phyloP scores from a whole-genome alignment of 2,113 vertebrate species.

The Dissostichus mawsoni region DNA sequence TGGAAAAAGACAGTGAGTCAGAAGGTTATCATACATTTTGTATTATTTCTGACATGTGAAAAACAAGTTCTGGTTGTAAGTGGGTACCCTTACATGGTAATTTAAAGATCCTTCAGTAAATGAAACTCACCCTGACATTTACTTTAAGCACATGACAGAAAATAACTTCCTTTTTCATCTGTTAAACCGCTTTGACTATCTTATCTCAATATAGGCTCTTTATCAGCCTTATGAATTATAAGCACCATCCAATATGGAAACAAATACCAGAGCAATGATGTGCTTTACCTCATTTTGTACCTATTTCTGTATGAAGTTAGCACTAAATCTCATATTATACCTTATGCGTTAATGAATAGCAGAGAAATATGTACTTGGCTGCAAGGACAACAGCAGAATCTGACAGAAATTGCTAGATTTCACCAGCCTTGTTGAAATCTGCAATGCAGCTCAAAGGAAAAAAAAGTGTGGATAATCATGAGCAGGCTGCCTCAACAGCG shows the following conservation, averaged over 20 bases:
- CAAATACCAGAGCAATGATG: constrained; percentile 5
- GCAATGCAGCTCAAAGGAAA: constrained; percentile 28
- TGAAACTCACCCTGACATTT: constrained; percentile 31
- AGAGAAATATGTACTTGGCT: constrained; percentile 25
- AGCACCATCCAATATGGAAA: constrained; percentile 10
- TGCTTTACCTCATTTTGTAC: background rate
- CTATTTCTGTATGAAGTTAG: background rate
- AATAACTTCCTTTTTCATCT: constrained; percentile 12
- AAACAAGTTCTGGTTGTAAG: background rate
- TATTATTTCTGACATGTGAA: constrained; percentile 9
- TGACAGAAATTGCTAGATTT: constrained; percentile 24
- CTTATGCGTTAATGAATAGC: background rate
- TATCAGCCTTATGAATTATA: background rate
- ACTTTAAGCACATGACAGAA: background rate
- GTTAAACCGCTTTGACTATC: constrained; percentile 13
- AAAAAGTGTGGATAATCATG: constrained; percentile 29
- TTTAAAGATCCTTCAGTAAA: constrained; percentile 18
- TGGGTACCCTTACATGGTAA: constrained; percentile 1
- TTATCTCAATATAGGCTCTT: background rate
- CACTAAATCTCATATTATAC: background rate
- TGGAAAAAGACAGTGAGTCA: background rate
- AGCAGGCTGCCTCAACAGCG: constrained; percentile 31
- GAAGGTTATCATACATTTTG: background rate
- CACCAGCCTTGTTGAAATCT: constrained; percentile 42
- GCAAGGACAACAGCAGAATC: constrained; percentile 4